A percentile compares a stretch with the other conserved stretches of the same genome.
Evolutionary conservation across 2,113 vertebrate species (phyloP).

Genomic region (Silurus meridionalis): DNA sequence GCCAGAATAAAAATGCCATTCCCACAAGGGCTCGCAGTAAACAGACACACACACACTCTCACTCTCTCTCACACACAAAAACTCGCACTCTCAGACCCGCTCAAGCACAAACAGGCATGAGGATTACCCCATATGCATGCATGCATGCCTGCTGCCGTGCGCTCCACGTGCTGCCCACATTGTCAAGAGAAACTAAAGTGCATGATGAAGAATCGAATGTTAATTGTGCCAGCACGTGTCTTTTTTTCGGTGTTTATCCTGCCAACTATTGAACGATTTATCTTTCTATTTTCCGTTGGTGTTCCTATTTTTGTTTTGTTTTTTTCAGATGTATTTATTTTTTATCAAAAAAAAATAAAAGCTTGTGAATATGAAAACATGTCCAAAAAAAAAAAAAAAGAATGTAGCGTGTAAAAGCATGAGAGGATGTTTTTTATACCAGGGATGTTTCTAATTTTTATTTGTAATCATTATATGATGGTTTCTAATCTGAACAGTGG

Average conservation of each 20-base stretch:
- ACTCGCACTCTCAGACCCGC: conserved; percentile 51
- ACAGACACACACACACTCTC: conserved; percentile 33
- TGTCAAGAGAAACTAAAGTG: conserved; percentile 71
- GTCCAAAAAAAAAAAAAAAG: conserved; percentile 49
- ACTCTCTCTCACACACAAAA: not conserved
- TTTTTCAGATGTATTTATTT: conserved; percentile 50
- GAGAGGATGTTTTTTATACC: conserved; percentile 77
- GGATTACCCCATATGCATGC: conserved; percentile 68
- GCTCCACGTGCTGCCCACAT: conserved; percentile 62
- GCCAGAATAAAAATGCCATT: not conserved
- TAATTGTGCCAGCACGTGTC: conserved; percentile 71
- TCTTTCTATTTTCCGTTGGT: conserved; percentile 23
- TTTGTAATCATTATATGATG: conserved; percentile 70
- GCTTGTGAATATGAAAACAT: conserved; percentile 70
- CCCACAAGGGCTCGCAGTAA: not conserved
- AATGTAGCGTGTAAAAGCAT: conserved; percentile 76
- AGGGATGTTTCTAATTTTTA: conserved; percentile 74
- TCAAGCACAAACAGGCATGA: conserved; percentile 74
- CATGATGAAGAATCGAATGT: conserved; percentile 68
- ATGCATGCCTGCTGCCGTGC: conserved; percentile 67
- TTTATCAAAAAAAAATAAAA: conserved; percentile 49
- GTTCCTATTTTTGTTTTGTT: conserved; percentile 10
- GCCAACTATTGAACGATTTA: conserved; percentile 20
- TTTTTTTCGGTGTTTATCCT: conserved; percentile 63
- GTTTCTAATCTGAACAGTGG: conserved; percentile 66